Conservation (phyloP, 2,888 invertebrate genomes). For the Ecdyonurus torrentis region DNA sequence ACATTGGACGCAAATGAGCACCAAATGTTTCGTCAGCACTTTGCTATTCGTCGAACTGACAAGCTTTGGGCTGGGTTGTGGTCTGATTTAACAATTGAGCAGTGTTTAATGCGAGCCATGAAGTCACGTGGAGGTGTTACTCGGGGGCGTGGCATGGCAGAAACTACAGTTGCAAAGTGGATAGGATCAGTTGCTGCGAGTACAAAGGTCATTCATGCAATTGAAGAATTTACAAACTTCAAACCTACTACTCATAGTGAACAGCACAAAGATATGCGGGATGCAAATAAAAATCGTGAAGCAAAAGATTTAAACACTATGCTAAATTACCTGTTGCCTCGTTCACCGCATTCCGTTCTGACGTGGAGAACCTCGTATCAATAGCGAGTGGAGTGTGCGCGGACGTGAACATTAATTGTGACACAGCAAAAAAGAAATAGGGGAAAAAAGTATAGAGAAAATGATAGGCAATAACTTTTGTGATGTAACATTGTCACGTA, state of each 20-base stretch:
- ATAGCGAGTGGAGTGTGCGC: too few relatives aligned
- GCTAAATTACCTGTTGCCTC: neutral
- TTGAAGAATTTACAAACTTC: neutral
- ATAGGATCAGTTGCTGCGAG: neutral
- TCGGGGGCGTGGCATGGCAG: neutral
- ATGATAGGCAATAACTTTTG: too few relatives aligned
- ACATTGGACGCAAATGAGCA: neutral
- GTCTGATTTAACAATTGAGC: neutral
- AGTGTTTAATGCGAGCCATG: neutral
- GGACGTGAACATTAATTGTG: too few relatives aligned
- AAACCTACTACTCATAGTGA: neutral
- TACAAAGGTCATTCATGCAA: neutral
- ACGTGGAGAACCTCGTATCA: too few relatives aligned
- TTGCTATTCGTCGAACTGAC: neutral
- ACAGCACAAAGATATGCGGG: neutral
- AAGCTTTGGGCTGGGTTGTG: slow-evolving; percentile 1
- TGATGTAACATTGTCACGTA: too few relatives aligned
- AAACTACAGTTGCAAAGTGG: neutral
- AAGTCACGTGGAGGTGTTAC: neutral
- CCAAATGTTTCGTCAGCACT: neutral
- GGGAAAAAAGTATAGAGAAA: too few relatives aligned
- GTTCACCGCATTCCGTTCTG: too few relatives aligned
- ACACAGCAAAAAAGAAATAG: too few relatives aligned
- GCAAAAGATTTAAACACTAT: neutral
- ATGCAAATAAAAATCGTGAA: neutral